Evolutionary conservation across 2,797 vertebrate genomes (phyloP), one percentile per base, ranked within the genome.

Genomic region (Bradypodion pumilum): DNA sequence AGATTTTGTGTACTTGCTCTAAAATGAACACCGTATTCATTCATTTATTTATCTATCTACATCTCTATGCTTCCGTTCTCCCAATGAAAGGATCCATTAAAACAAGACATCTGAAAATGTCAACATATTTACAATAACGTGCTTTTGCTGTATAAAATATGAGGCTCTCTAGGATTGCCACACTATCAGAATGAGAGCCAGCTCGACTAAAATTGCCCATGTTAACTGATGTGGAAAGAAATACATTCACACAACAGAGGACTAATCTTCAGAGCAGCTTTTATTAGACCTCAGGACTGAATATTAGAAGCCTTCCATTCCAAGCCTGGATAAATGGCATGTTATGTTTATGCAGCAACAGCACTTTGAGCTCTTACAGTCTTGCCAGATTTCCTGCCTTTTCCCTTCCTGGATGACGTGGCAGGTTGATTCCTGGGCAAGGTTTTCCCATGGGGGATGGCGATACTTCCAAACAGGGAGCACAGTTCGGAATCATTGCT

Each of bases 401-500:
- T 75, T n/a, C 95, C 93, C 85, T 91, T 97, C 89, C 96, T 96
- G 21, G 96, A 94, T 4, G 96, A 89, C 1, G 96, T 92, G 27
- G 37, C 88, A 2, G 95, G 90, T 4, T 95, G 94, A 63, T 96
- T 97, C 72, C 96, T 96, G 4, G 96, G 96, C 9, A 95, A 85
- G 32, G 96, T 93, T 0, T 95, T 96, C 1, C 95, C 96, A 0
- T 96, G 95, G 0, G 94, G 93, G 73, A 97, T 89, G 0, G 92
- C 94, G 70, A 96, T 94, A 0, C 80, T 92, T 3, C 92, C 92
- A 62, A 85, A 15, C 56, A 97, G 87, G 19, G 95, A 80, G 0
- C 66, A 74, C 81, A 95, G 95, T 80, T 97, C 96, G 19, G 96
- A 95, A 0, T 97, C 96, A 23, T 95, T 95, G 29, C 89, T 94